phyloP scores from a whole-genome alignment of 2,113 vertebrate genomes.

The Amphilophus citrinellus region DNA sequence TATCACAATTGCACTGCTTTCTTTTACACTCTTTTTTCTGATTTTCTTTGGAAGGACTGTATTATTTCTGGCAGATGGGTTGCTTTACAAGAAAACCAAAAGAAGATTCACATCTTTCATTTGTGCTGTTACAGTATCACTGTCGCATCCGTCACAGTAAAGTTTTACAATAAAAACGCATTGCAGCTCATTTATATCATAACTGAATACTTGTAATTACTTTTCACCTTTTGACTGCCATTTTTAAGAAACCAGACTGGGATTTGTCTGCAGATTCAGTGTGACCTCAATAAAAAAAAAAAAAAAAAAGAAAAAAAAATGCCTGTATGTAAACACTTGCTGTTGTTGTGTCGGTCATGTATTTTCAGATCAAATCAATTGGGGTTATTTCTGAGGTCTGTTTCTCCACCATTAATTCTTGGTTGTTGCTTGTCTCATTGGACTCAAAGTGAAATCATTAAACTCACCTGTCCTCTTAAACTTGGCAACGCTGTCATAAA shows the following conservation, averaged over 20 bases:
- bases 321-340: background rate
- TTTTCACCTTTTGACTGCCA: conserved; percentile 2
- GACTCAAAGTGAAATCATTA: background rate
- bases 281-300: conserved; percentile 4
- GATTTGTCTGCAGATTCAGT: background rate
- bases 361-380: background rate
- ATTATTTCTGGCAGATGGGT: background rate
- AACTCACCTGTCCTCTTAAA: conserved; percentile 30
- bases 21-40: background rate
- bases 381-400: background rate
- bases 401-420: background rate
- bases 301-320: background rate
- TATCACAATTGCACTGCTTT: background rate
- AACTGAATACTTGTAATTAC: conserved; percentile 13
- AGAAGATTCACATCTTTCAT: background rate
- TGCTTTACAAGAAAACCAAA: background rate
- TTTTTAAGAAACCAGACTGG: background rate
- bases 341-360: background rate
- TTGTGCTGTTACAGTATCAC: conserved; percentile 1
- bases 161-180: rapidly evolving
- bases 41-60: background rate
- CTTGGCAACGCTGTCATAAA: conserved; percentile 10
- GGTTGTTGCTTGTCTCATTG: background rate
- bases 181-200: background rate
- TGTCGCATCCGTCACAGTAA: background rate